Conservation (phyloP, 2,113 vertebrate genomes). For the Scartelaos histophorus region DNA sequence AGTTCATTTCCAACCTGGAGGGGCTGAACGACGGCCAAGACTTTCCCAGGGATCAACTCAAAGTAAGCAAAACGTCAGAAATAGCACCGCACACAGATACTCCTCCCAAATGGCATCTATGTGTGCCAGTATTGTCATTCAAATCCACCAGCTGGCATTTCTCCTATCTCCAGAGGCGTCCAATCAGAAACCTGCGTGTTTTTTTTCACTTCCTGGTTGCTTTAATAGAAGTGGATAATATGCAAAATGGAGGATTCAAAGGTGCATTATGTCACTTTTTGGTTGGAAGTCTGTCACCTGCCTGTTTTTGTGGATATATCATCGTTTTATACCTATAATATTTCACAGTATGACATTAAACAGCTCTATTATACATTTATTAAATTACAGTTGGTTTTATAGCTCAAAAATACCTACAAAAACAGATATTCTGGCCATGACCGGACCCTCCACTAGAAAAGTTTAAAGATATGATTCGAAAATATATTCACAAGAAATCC, state of each 20-base stretch:
- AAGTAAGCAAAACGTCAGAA: slow-evolving; percentile 79
- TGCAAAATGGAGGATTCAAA: background rate
- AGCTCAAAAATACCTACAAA: no score
- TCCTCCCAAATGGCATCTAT: slow-evolving; percentile 16
- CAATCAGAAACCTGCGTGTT: slow-evolving; percentile 39
- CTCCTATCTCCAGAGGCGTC: slow-evolving; percentile 48
- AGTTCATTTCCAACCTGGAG: slow-evolving; percentile 93
- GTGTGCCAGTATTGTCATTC: slow-evolving; percentile 57
- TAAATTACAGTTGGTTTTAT: no score
- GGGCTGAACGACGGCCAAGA: slow-evolving; percentile 91
- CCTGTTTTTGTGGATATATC: no score
- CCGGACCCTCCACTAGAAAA: no score
- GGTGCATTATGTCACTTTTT: background rate
- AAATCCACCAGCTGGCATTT: slow-evolving; percentile 62
- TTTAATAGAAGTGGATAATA: background rate
- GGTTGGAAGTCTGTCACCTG: no score
- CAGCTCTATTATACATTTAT: no score
- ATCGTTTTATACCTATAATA: no score
- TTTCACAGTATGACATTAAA: no score
- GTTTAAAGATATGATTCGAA: no score
- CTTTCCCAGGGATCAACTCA: slow-evolving; percentile 92
- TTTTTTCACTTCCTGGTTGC: slow-evolving; percentile 51
- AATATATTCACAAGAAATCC: no score
- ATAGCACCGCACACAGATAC: slow-evolving; percentile 34
- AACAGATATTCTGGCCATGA: no score